phyloP scores from a whole-genome alignment of 53 echinoderm and acorn worm species.

The Patiria pectinifera region DNA sequence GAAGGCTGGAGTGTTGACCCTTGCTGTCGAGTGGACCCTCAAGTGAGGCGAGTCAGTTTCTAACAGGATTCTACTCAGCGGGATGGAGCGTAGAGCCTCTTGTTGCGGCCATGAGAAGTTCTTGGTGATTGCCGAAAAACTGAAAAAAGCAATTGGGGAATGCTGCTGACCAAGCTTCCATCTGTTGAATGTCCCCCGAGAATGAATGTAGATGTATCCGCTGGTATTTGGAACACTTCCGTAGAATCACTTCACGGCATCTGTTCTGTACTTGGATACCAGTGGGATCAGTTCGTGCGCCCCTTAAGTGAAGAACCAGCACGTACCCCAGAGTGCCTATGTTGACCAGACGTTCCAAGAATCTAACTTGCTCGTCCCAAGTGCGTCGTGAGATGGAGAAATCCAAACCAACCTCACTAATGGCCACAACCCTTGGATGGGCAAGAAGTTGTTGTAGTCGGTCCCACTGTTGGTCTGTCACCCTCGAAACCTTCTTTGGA shows the following conservation, averaged over 20 bases:
- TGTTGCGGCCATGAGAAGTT: background rate
- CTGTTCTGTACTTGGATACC: slow-evolving; percentile 39
- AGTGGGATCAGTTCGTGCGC: background rate
- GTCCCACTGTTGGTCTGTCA: slow-evolving; percentile 19
- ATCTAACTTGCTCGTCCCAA: slow-evolving; percentile 22
- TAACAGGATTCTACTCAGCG: slow-evolving; percentile 9
- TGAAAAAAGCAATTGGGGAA: slow-evolving; percentile 18
- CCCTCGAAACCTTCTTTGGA: slow-evolving; percentile 24
- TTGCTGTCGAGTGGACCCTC: background rate
- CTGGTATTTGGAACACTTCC: slow-evolving; percentile 47
- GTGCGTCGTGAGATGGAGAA: background rate
- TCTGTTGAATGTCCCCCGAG: slow-evolving; percentile 2
- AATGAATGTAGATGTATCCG: slow-evolving; percentile 55
- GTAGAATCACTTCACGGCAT: slow-evolving; percentile 36
- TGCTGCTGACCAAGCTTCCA: slow-evolving; percentile 12
- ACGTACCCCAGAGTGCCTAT: slow-evolving; percentile 46
- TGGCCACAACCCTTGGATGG: slow-evolving; percentile 21
- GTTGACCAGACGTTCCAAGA: slow-evolving; percentile 16
- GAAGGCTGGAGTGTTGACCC: slow-evolving; percentile 43
- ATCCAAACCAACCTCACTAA: slow-evolving; percentile 67
- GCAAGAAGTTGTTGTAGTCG: slow-evolving; percentile 15
- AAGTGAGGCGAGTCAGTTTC: slow-evolving; percentile 57
- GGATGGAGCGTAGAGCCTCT: background rate
- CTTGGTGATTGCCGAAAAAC: slow-evolving; percentile 6
- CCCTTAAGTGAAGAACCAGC: slow-evolving; percentile 57